Evolutionary conservation across 2,113 vertebrate genomes (phyloP), one percentile per base, ranked within the genome.

Genomic region (Leptobrachium ailaonicum): DNA sequence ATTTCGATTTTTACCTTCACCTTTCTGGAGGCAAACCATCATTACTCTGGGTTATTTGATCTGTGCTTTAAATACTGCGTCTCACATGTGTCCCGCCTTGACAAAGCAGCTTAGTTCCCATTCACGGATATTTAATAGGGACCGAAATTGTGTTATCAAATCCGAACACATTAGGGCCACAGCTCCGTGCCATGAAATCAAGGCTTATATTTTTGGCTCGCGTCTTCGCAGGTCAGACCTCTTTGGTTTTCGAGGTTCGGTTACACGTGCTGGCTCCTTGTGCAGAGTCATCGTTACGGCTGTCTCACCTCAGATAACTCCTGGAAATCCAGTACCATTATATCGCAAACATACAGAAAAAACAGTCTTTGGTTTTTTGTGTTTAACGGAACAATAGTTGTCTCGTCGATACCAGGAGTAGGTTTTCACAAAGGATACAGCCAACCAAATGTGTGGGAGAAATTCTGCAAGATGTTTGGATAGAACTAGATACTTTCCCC

Each of bases 261-360:
- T 86, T 86, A 85, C 6, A 83, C n/a, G 82, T 77, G 71, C 84
- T 88, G 89, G 86, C 89, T 77, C 85, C 80, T 6, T 81, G 84
- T 83, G 71, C 67, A 41, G 73, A 53, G 75, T 87, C 84, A 44
- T 32, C 0, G 11, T 75, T 63, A 87, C 88, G 87, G 83, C 84
- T 71, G 80, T 73, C 85, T 85, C 85, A 92, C 92, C 90, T 88
- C 87, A 88, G 88, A 90, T 92, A 91, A 90, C 86, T 88, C 85
- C 87, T 86, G 89, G 88, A 82, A 87, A 89, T 60, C 53, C 84
- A 86, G 82, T 87, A 50, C 47, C 47, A 32, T 32, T 32, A 32
- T 32, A 32, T 32, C 20, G 20, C 20, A 32, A 32, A 32, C 20
- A 32, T 32, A 32, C 20, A 32, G 20, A 32, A 32, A 32, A 32